Conservation (phyloP, 2,797 vertebrate species). For the Oreochromis mossambicus region DNA sequence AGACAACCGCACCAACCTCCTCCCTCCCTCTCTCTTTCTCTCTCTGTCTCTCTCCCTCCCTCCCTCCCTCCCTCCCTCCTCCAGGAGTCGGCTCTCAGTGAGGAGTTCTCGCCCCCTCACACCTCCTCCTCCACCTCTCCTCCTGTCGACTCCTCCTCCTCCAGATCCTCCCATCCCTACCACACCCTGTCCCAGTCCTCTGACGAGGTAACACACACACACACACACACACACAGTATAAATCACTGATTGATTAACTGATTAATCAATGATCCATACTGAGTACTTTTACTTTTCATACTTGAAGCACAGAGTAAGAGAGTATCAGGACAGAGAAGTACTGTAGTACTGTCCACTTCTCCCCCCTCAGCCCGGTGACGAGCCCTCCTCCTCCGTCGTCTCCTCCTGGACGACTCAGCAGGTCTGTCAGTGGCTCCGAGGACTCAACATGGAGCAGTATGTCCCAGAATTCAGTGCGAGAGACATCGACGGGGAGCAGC, state of each 20-base stretch:
- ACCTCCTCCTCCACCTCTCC: conserved; percentile 60
- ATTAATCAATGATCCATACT: too few relatives aligned
- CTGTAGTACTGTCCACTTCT: not conserved
- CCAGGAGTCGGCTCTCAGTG: conserved; percentile 85
- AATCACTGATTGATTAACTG: too few relatives aligned
- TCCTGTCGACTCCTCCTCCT: conserved; percentile 67
- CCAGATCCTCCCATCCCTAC: conserved; percentile 83
- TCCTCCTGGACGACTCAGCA: conserved; percentile 80
- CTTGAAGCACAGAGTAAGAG: too few relatives aligned
- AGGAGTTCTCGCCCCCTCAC: conserved; percentile 80
- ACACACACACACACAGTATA: too few relatives aligned
- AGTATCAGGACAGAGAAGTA: too few relatives aligned
- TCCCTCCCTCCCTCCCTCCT: too few relatives aligned
- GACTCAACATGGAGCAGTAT: conserved; percentile 84
- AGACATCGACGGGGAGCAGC: conserved; percentile 78
- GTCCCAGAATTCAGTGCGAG: conserved; percentile 75
- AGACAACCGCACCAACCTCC: too few relatives aligned
- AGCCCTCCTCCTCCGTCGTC: conserved; percentile 61
- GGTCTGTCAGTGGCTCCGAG: conserved; percentile 85
- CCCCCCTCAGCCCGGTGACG: conserved; percentile 76
- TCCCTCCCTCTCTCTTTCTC: too few relatives aligned
- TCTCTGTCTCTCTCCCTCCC: too few relatives aligned
- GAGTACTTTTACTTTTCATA: too few relatives aligned
- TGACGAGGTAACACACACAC: conserved; percentile 75
- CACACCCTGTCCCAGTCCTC: conserved; percentile 87